Evolutionary conservation across 2,888 invertebrate genomes (phyloP), one percentile per base, ranked within the genome.

Genomic region (Aquatica leii): DNA sequence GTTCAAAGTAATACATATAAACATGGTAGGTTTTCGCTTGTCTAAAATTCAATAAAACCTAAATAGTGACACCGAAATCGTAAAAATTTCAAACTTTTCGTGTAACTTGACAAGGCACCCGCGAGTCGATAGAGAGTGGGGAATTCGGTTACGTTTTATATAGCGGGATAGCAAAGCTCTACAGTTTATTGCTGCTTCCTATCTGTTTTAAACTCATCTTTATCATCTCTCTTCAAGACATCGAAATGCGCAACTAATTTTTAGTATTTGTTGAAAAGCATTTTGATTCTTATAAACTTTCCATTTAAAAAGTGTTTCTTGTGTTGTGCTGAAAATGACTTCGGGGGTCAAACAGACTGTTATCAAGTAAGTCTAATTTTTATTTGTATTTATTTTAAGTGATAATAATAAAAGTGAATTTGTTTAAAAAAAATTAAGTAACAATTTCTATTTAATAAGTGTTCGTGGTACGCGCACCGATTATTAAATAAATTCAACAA

Each of bases 321-420:
- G 62, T 50, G 54, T 54, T 14, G 66, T 50, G 48, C 49, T 50
- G 58, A 69, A 66, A 63, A 84, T 84, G 84, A 84, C 84, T 59
- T 84, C 83, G 72, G 82, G 83, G 67, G 83, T 84, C 77, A 84
- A 84, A 75, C 84, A 84, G 69, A 84, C 84, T 15, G 84, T 84
- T 62, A 84, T 84, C 73, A 84, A 84, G 84, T 84, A 81, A 83
- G 84, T 82, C 68, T 60, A 59, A 50, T 62, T 56, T 35, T 15
- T 14, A 67, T 15, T 57, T 41, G 51, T 43, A 40, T 43, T 50
- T 54, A 21, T 58, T 41, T 60, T 51, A 20, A 64, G 50, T 59
- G 40, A 12, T 37, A 48, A 58, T 40, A 40, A 21, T 56, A 34
- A n/a, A n/a, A n/a, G n/a, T n/a, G n/a, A n/a, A n/a, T n/a, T n/a